Evolutionary conservation across 2,113 vertebrate genomes (phyloP).

Genomic region (Chlorocebus sabaeus): DNA sequence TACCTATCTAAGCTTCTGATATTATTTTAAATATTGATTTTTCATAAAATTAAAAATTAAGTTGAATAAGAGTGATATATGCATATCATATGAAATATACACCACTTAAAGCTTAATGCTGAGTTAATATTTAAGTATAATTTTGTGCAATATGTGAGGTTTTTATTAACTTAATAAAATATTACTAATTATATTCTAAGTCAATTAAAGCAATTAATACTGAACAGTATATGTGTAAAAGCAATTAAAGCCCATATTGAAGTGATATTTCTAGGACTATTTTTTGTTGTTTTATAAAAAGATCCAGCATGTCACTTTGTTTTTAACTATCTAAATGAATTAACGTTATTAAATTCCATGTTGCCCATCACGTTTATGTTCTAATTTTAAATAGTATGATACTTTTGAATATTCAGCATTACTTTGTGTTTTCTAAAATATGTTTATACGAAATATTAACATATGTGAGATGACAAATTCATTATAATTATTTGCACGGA

Average conservation of each 20-base stretch:
- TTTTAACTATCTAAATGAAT: neutral
- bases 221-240: neutral
- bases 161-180: constrained; percentile 40
- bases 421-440: neutral
- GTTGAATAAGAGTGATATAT: neutral
- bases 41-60: neutral
- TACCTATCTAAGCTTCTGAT: neutral
- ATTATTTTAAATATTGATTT: neutral
- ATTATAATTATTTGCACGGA: neutral
- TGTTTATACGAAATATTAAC: neutral
- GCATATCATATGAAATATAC: neutral
- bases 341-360: neutral
- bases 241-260: neutral
- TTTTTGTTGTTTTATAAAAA: neutral
- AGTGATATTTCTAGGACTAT: neutral
- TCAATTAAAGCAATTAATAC: neutral
- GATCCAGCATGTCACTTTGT: neutral
- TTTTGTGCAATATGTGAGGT: neutral
- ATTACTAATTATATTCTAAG: neutral
- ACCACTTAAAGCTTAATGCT: neutral
- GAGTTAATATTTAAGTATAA: neutral
- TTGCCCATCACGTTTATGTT: neutral
- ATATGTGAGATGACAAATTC: neutral
- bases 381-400: neutral
- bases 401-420: neutral